Percentiles rank a stretch among this genome's conserved stretches.
These are phyloP conservation scores for Eubasilissa regina DNA, from an alignment of 1,140 invertebrate species.

Conservation along the genomic window DNA sequence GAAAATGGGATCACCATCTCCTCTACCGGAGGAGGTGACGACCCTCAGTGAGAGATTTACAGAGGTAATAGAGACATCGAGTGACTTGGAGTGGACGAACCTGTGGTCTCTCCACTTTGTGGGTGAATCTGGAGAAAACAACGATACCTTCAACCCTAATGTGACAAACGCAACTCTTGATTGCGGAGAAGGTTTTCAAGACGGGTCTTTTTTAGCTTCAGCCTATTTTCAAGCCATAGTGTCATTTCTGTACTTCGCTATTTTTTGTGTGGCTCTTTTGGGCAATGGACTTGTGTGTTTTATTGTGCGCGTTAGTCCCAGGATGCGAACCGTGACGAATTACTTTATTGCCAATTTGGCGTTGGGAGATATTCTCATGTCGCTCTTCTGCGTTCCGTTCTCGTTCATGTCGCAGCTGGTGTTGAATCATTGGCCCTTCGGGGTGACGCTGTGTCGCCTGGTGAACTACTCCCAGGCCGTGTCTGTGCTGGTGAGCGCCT, in stretches of 20 bases:
- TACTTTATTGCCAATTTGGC: conserved; percentile 86
- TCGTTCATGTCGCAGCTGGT: conserved; percentile 81
- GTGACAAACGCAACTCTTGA: conserved; percentile 20
- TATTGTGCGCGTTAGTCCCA: conserved; percentile 78
- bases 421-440: conserved; percentile 84
- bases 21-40: not conserved
- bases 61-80: not conserved
- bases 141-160: conserved; percentile 20
- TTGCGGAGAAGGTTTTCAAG: conserved; percentile 35
- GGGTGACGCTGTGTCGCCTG: conserved; percentile 77
- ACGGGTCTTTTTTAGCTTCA: conserved; percentile 43
- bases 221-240: conserved; percentile 63
- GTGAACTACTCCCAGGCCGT: conserved; percentile 82
- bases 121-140: conserved; percentile 12
- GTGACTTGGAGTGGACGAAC: conserved; percentile 2
- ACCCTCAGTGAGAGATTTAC: not conserved
- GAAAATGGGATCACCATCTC: conserved; percentile 1
- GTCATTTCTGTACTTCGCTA: conserved; percentile 78
- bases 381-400: conserved; percentile 84
- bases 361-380: conserved; percentile 84
- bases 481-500: conserved; percentile 83
- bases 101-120: not conserved
- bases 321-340: conserved; percentile 86
- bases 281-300: conserved; percentile 85
- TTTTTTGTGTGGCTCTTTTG: conserved; percentile 79